Evolutionary conservation across 2,888 invertebrate genomes (phyloP).

Genomic region (Rhodophaea formosa): DNA sequence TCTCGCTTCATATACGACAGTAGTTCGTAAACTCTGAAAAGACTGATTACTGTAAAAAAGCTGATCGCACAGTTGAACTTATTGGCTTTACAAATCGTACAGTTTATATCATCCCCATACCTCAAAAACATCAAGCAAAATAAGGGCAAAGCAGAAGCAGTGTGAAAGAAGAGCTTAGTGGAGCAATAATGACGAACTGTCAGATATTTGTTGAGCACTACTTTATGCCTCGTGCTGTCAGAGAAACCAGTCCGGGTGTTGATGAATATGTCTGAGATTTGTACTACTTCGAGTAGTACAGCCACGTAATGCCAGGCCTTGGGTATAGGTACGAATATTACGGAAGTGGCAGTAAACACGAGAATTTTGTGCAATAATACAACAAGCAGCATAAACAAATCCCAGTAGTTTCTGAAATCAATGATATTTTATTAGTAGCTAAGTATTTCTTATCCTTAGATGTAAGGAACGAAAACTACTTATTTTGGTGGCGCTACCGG

Average conservation of each 20-base stretch:
- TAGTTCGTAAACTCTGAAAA: slow-evolving; percentile 34
- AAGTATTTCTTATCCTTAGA: too few species aligned
- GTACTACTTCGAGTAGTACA: slow-evolving; percentile 29
- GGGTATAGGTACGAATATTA: slow-evolving; percentile 13
- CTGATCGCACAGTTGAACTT: slow-evolving; percentile 31
- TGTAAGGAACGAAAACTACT: slow-evolving; percentile 15
- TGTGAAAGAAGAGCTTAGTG: slow-evolving; percentile 39
- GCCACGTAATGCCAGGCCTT: slow-evolving; percentile 25
- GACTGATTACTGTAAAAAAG: slow-evolving; percentile 28
- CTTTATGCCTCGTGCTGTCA: slow-evolving; percentile 26
- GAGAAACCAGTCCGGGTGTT: slow-evolving; percentile 37
- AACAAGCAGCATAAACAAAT: slow-evolving; percentile 29
- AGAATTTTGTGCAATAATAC: slow-evolving; percentile 28
- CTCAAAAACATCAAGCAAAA: slow-evolving; percentile 36
- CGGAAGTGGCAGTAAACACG: slow-evolving; percentile 30
- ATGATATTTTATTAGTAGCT: too few species aligned
- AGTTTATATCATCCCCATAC: slow-evolving; percentile 31
- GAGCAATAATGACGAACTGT: slow-evolving; percentile 34
- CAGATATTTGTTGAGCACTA: slow-evolving; percentile 31
- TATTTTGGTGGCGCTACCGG: too few species aligned
- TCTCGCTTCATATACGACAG: slow-evolving; percentile 31
- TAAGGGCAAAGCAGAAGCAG: slow-evolving; percentile 36
- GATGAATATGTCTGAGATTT: slow-evolving; percentile 35
- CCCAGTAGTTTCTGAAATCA: slow-evolving; percentile 37
- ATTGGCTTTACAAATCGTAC: slow-evolving; percentile 34